Percentiles rank a stretch among this genome's conserved stretches.
Evolutionary conservation across 2,888 invertebrate species (phyloP).

Genomic region (Philonicus albiceps): DNA sequence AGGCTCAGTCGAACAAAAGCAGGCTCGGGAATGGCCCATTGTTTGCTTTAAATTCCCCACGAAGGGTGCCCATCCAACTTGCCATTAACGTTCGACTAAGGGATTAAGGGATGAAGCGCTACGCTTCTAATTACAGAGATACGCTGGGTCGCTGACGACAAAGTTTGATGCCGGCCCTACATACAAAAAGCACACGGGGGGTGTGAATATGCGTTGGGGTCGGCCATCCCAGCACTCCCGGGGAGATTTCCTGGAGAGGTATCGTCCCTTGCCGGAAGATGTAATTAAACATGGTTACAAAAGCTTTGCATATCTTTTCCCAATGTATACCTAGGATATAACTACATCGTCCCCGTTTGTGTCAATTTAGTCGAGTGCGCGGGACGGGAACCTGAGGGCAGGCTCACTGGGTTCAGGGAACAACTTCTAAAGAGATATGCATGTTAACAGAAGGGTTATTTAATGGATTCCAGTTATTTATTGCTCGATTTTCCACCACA

Average conservation of each 20-base stretch:
- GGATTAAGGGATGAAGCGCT: conserved; percentile 43
- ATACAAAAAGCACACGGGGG: background rate
- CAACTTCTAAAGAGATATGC: conserved; percentile 37
- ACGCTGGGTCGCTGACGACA: conserved; percentile 2
- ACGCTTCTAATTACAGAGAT: conserved; percentile 37
- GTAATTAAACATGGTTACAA: conserved; percentile 41
- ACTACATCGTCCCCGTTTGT: background rate
- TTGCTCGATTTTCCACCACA: conserved; percentile 34
- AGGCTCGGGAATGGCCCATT: background rate
- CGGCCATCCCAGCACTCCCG: background rate
- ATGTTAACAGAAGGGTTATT: conserved; percentile 43
- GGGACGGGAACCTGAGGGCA: background rate
- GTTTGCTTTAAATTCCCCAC: conserved; percentile 35
- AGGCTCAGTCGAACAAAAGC: conserved; percentile 4
- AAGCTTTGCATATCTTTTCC: conserved; percentile 32
- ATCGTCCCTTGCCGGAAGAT: conserved; percentile 1
- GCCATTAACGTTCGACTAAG: conserved; percentile 38
- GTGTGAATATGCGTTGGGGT: conserved; percentile 20
- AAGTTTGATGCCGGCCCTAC: conserved; percentile 20
- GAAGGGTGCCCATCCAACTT: conserved; percentile 36
- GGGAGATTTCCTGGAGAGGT: background rate
- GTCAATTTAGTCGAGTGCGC: background rate
- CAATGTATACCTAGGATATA: background rate
- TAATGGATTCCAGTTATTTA: conserved; percentile 46
- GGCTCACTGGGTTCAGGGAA: background rate